Evolutionary conservation across 1,140 invertebrate genomes (phyloP), one percentile per base, ranked within the genome.

Genomic region (Idris sp.): DNA sequence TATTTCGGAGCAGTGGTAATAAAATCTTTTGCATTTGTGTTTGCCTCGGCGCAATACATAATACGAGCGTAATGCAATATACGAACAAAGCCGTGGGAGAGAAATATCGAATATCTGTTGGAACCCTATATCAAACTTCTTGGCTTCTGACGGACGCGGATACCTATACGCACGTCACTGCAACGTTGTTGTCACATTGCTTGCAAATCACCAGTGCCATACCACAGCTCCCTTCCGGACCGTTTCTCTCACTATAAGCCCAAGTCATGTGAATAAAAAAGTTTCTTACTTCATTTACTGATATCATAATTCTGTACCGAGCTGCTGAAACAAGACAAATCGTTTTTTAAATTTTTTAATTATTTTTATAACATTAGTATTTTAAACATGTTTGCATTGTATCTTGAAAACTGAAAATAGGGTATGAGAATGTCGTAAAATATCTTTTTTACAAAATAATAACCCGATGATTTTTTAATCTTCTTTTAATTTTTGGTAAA

Each of bases 51-150:
- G 76, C 71, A 71, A 77, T 78, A 78, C 72, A 74, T 77, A 77
- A 77, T 74, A 72, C 71, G 58, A 68, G 48, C 75, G 72, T 72
- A 75, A 78, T 78, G 75, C 65, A 77, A 78, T 78, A 78, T 75
- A 75, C 51, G 76, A 78, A 78, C 72, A 75, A 75, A 75, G 76
- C 72, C 76, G 61, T 75, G 65, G 67, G 76, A 75, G 76, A 75
- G 72, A 78, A 78, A 77, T 74, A 75, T 75, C 72, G 76, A 75
- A 78, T 78, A 61, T 78, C 76, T 59, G 49, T 54, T 71, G 72
- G 72, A 78, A 74, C 69, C 71, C 64, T 77, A 74, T 77, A 77
- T 77, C 75, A 77, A 77, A 74, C 75, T 77, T 74, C 64, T 77
- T 77, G 71, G 71, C 71, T 74, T 71, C 74, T 76, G 74, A 72